phyloP scores from a whole-genome alignment of 1,140 invertebrate species.

The Apis florea region DNA sequence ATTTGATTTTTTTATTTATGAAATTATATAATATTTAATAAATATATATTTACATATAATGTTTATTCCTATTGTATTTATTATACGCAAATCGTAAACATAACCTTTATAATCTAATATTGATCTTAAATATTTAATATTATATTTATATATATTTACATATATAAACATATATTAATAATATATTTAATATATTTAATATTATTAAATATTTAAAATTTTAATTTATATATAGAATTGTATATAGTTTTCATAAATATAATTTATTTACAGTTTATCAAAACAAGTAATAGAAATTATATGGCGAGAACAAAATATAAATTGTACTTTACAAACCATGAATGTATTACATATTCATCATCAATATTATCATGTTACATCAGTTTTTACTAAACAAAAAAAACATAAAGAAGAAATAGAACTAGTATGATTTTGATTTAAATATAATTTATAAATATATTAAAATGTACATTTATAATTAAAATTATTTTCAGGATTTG shows the following conservation, averaged over 20 bases:
- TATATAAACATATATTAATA: not conserved
- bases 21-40: not conserved
- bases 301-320: constrained; percentile 27
- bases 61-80: not conserved
- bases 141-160: not conserved
- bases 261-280: constrained; percentile 43
- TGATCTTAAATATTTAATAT: not conserved
- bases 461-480: not conserved
- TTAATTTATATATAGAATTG: not conserved
- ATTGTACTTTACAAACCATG: constrained; percentile 22
- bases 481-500: constrained; percentile 31
- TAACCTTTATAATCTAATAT: constrained; percentile 30
- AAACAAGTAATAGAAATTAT: constrained; percentile 15
- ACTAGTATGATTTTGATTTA: constrained; percentile 27
- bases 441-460: not conserved
- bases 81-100: not conserved
- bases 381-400: constrained; percentile 51
- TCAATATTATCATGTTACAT: constrained; percentile 65
- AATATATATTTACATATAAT: not conserved
- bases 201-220: not conserved
- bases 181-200: not conserved
- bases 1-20: not conserved
- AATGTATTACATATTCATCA: constrained; percentile 49
- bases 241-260: not conserved
- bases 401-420: constrained; percentile 25